A percentile compares a stretch with the other conserved stretches of the same genome.
phyloP scores from a whole-genome alignment of 2,113 vertebrate species.

The Chroicocephalus ridibundus region DNA sequence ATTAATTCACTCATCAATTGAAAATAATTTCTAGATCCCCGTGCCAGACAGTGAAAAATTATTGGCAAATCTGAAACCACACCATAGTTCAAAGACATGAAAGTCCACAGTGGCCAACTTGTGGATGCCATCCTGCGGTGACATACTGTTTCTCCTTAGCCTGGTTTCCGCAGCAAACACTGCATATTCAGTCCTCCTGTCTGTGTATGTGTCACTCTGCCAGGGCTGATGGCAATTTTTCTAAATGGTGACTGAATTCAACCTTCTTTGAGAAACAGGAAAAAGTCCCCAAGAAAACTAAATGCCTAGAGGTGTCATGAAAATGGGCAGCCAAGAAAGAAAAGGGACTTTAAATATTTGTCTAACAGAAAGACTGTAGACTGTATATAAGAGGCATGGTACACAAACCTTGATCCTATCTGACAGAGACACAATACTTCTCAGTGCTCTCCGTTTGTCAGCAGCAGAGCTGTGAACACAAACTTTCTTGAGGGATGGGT shows the following conservation, averaged over 20 bases:
- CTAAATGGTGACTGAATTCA: neutral
- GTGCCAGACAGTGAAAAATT: neutral
- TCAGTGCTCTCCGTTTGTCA: neutral
- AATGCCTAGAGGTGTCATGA: neutral
- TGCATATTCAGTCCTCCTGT: neutral
- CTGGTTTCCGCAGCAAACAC: neutral
- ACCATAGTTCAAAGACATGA: accelerated
- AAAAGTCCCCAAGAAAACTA: neutral
- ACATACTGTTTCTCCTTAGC: neutral
- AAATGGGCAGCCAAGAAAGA: neutral
- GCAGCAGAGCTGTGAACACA: neutral
- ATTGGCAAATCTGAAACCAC: neutral
- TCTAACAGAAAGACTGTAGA: neutral
- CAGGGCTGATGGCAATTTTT: neutral
- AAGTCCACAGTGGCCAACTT: neutral
- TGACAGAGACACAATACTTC: neutral
- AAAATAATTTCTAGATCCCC: neutral
- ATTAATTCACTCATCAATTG: neutral
- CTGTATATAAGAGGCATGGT: neutral
- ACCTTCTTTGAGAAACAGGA: neutral
- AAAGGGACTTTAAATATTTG: neutral
- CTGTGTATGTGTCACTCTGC: neutral
- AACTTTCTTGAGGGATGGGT: neutral
- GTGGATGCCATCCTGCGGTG: neutral
- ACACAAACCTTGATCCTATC: neutral